phyloP scores from a whole-genome alignment of 1,140 invertebrate species.

The Dysdera silvatica region DNA sequence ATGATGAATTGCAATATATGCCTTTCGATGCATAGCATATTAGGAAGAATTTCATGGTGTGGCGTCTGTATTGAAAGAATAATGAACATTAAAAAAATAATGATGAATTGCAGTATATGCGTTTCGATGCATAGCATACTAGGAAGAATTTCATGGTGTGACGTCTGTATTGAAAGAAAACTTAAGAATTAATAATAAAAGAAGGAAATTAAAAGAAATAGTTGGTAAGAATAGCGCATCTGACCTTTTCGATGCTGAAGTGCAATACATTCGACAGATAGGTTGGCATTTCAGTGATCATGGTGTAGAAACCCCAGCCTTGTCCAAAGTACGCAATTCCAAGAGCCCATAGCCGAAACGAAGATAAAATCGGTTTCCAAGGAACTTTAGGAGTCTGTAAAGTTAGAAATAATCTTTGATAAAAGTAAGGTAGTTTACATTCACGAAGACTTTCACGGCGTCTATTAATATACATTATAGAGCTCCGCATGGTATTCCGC shows the following conservation, averaged over 20 bases:
- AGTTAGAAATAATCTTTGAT: slow-evolving; percentile 27
- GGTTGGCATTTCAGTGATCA: slow-evolving; percentile 83
- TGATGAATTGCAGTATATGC: neutral
- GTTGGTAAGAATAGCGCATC: slow-evolving; percentile 8
- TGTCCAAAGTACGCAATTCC: slow-evolving; percentile 78
- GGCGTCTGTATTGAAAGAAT: neutral
- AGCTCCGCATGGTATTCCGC: neutral
- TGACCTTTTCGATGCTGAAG: slow-evolving; percentile 74
- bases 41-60: neutral
- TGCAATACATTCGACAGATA: slow-evolving; percentile 83
- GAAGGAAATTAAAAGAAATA: neutral
- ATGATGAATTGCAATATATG: neutral
- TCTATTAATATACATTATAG: no score
- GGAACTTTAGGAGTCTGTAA: slow-evolving; percentile 48
- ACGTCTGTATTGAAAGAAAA: neutral
- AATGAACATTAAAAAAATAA: neutral
- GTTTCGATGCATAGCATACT: neutral
- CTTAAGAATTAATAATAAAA: neutral
- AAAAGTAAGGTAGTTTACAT: neutral
- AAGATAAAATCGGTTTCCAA: slow-evolving; percentile 68
- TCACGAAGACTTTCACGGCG: no score
- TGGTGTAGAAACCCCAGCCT: slow-evolving; percentile 89
- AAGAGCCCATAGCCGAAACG: slow-evolving; percentile 82
- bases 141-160: neutral
- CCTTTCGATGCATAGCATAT: neutral